Percentiles rank a stretch among this genome's conserved stretches.
These are phyloP conservation scores for Drosophila algonquin DNA, from an alignment of 2,888 invertebrate species.

Conservation along the genomic window DNA sequence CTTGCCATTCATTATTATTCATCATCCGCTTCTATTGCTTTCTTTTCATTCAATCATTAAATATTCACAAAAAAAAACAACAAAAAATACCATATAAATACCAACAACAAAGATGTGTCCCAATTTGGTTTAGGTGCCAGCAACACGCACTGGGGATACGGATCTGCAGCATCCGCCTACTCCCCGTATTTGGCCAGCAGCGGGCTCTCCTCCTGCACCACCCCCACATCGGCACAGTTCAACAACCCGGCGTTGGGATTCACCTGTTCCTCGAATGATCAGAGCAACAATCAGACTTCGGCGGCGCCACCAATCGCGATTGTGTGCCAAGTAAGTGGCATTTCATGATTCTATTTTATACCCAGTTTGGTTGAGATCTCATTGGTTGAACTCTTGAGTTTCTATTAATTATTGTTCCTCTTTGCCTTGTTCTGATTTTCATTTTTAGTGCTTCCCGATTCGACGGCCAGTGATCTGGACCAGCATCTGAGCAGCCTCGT, in stretches of 20 bases:
- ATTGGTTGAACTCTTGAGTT: not conserved
- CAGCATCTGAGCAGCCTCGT: conserved; percentile 89
- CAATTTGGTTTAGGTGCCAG: conserved; percentile 93
- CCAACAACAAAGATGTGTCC: conserved; percentile 88
- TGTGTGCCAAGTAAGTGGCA: conserved; percentile 84
- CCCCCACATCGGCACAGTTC: conserved; percentile 89
- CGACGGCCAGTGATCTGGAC: conserved; percentile 90
- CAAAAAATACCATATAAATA: conserved; percentile 20
- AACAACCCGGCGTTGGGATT: conserved; percentile 91
- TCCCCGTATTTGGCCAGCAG: conserved; percentile 91
- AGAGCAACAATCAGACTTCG: conserved; percentile 86
- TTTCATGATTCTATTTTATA: not conserved
- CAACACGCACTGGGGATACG: conserved; percentile 95
- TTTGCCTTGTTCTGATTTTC: not conserved
- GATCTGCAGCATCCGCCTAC: conserved; percentile 93
- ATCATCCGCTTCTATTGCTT: too few relatives aligned
- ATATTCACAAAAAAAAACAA: too few relatives aligned
- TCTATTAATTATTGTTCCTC: not conserved
- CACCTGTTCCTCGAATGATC: conserved; percentile 88
- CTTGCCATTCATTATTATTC: too few relatives aligned
- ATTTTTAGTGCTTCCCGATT: conserved; percentile 89
- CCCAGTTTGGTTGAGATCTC: too few relatives aligned
- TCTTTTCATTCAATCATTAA: too few relatives aligned
- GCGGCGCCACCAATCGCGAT: conserved; percentile 86
- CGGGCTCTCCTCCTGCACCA: conserved; percentile 90